Base-by-base conservation (phyloP, 2,113 vertebrate genomes). In the Microtus richardsoni region DNA sequence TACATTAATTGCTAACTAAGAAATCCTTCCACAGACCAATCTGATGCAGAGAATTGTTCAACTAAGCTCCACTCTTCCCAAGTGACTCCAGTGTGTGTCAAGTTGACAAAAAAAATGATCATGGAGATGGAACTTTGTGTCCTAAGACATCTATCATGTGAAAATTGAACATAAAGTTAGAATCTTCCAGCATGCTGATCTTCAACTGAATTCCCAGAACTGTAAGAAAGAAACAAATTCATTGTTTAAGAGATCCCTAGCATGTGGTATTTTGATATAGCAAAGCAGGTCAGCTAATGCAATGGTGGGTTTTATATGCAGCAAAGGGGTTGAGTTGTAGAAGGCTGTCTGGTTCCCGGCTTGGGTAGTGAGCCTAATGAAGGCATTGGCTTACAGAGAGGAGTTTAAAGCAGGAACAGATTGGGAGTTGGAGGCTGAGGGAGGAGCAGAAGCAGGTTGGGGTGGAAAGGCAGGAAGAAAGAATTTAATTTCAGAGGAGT, bases 401-500 rank as follows among this genome's bases (percentile, higher is more conserved):
- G 54, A 88, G 85, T 83, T 83, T 82, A 80, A 83, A 66, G 47
- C 79, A 97, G 49, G 95, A 96, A 93, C 96, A 97, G 95, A 97
- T 96, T 97, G 97, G 89, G 90, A 97, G 88, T 91, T 97, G 96
- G 97, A 97, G 96, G 95, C 95, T 96, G 95, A 97, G 77, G 84
- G 91, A 94, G 79, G 93, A 97, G 95, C 70, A 96, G 91, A 97
- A 98, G 93, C 83, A 94, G 92, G 93, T 93, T 96, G 91, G 90
- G 89, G 47, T 96, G 82, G 94, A 96, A 73, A 96, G 94, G 90
- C 96, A 96, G 85, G 90, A 97, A 96, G 93, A 95, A 94, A 90
- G 84, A 95, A 96, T 96, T 97, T 98, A 94, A 97, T 96, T 97
- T 97, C 97, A 97, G 95, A 97, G 52, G 94, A 98, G 95, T 96